Evolutionary conservation across 1,140 invertebrate species (phyloP), one percentile per base, ranked within the genome.

Genomic region (Trichogramma pretiosum): DNA sequence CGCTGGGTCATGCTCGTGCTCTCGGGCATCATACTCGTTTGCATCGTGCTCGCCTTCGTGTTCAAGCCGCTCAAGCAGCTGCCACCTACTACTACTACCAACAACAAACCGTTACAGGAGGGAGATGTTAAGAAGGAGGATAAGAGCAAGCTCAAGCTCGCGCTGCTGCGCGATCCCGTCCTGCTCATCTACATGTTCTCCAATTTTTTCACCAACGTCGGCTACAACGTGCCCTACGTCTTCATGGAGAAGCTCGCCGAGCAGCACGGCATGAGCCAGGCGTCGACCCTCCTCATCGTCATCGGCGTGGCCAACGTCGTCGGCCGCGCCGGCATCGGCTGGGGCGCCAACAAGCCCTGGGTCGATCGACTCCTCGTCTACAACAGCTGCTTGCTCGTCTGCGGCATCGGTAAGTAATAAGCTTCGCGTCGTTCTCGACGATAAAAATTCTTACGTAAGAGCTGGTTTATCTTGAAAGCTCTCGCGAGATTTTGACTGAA

Each of bases 191-290:
- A 97, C 68, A 83, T 84, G 17, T 46, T 92, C 23, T 96, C 92
- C 19, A 98, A 98, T 69, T 94, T 98, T 64, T 82, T 90, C 59
- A 98, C 93, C 7, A 93, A 87, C 62, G 87, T 98, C 56, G 94
- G 94, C 24, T 98, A 95, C 74, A 93, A 96, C 67, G 83, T 95
- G 58, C 94, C 94, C 44, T 89, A 94, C 72, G 76, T 96, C 53
- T 90, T 87, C n/a, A n/a, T n/a, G n/a, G n/a, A n/a, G n/a, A n/a
- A n/a, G n/a, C n/a, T n/a, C n/a, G n/a, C n/a, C n/a, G n/a, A n/a
- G n/a, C n/a, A n/a, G n/a, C n/a, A n/a, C n/a, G n/a, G n/a, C n/a
- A n/a, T n/a, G n/a, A n/a, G n/a, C n/a, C n/a, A n/a, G n/a, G n/a
- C n/a, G n/a, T n/a, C n/a, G n/a, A 83, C 79, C 56, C 69, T 93